Conservation (phyloP, 2,797 vertebrate genomes). For the Melopsittacus undulatus region DNA sequence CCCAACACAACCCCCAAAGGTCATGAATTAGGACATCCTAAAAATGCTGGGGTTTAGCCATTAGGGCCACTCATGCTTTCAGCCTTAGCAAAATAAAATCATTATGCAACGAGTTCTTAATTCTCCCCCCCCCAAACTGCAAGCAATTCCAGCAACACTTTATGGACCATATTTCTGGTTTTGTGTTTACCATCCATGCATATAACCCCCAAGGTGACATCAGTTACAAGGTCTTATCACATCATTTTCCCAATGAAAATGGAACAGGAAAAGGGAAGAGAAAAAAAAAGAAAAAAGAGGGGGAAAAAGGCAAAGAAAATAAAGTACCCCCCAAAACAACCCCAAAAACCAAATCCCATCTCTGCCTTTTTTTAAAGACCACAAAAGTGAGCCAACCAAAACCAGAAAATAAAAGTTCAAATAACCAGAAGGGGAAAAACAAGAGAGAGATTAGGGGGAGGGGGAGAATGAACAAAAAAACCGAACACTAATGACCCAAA, state of each 20-base stretch:
- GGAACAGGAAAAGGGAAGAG: background rate
- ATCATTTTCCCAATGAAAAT: background rate
- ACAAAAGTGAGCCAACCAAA: conserved; percentile 5
- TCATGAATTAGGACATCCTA: background rate
- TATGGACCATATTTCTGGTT: background rate
- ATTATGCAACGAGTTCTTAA: background rate
- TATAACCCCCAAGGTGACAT: background rate
- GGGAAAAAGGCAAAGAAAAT: background rate
- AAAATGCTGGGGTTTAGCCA: background rate
- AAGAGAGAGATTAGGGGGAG: background rate
- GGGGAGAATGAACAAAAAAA: conserved; percentile 8
- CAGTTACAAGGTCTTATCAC: background rate
- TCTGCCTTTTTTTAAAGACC: background rate
- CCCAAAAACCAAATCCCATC: background rate
- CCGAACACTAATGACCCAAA: conserved; percentile 54
- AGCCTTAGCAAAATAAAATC: background rate
- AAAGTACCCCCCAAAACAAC: background rate
- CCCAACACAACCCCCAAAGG: background rate
- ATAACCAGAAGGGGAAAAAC: conserved; percentile 18
- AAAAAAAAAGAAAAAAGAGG: background rate
- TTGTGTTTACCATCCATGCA: conserved; percentile 15
- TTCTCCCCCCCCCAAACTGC: background rate
- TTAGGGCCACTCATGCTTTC: background rate
- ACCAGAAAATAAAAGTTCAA: background rate
- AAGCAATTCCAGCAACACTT: background rate